These are phyloP conservation scores for Cotesia glomerata DNA, from an alignment of 1,140 invertebrate genomes.

Conservation along the genomic window DNA sequence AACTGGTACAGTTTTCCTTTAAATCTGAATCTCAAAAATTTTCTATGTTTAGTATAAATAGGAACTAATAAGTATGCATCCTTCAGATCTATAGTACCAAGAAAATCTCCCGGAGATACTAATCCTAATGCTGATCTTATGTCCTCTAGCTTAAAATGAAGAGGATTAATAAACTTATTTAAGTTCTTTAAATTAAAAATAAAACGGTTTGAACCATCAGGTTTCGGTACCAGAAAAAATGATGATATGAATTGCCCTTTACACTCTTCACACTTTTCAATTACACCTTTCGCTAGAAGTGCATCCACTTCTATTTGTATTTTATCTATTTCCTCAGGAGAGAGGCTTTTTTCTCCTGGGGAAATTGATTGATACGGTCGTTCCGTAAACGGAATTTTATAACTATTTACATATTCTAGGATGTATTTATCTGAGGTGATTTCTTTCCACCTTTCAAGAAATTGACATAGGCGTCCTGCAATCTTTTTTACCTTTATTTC, in stretches of 20 bases:
- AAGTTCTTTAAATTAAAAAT: background rate
- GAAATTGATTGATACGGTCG: background rate
- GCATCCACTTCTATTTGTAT: background rate
- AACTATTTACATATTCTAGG: background rate
- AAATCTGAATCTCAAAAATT: background rate
- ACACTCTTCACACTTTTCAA: background rate
- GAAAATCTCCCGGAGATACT: background rate
- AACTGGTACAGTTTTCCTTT: background rate
- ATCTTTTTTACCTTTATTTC: no score
- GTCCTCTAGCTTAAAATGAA: background rate
- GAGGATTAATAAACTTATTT: background rate
- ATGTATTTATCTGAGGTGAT: background rate
- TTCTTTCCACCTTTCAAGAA: no score
- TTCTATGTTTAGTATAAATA: background rate
- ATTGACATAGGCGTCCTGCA: no score
- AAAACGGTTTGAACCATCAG: background rate
- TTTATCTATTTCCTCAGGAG: background rate
- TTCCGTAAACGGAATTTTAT: no score
- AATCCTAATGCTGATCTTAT: background rate
- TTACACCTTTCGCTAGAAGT: background rate
- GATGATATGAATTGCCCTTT: background rate
- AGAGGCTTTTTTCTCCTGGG: no score
- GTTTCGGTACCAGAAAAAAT: slow-evolving; percentile 1
- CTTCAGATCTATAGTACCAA: background rate
- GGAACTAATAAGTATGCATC: background rate